Base-by-base conservation (phyloP, 2,888 invertebrate genomes). In the Microctonus hyperodae region DNA sequence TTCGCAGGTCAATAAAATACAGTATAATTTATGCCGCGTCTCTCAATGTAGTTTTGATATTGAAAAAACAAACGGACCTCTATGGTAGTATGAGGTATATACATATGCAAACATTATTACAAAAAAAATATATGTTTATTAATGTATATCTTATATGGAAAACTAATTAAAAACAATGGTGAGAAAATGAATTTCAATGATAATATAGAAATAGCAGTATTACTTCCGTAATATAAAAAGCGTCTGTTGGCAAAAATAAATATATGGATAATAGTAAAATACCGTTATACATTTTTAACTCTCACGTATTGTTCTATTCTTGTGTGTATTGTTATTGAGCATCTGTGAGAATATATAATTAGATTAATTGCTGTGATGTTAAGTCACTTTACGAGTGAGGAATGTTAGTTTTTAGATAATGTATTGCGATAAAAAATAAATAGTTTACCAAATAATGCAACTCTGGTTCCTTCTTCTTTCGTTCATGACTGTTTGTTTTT, bases 361-460 rank as follows among this genome's bases (percentile, higher is more conserved):
- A 60, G n/a, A n/a, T 59, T 13, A 28, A 25, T 60, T 53, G 13
- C 7, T 25, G 11, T n/a, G 25, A 13, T 25, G 1, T 53, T 53
- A 7, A 53, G 7, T 55, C 9, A 3, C 51, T 22, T 23, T 25
- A 40, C 37, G 16, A 37, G 23, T 40, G 37, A 23, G 13, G 23
- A 37, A 22, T 23, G 5, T 58, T n/a, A 58, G 31, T 22, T 40
- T 13, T 58, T 11, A n/a, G 16, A 22, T 58, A 22, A 25, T 23
- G 40, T 37, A 9, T 40, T 59, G 40, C 57, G 28, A 62, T 48
- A 60, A 22, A 57, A 53, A 50, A 35, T n/a, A 13, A 60, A 22
- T 10, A 48, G 60, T 44, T 85, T 79, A 86, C 86, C 86, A 86
- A 83, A 76, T 86, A 86, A 78, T 86, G 85, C 56, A 86, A 79